Evolutionary conservation across 2,888 invertebrate genomes (phyloP).

Genomic region (Anthophora plumipes): DNA sequence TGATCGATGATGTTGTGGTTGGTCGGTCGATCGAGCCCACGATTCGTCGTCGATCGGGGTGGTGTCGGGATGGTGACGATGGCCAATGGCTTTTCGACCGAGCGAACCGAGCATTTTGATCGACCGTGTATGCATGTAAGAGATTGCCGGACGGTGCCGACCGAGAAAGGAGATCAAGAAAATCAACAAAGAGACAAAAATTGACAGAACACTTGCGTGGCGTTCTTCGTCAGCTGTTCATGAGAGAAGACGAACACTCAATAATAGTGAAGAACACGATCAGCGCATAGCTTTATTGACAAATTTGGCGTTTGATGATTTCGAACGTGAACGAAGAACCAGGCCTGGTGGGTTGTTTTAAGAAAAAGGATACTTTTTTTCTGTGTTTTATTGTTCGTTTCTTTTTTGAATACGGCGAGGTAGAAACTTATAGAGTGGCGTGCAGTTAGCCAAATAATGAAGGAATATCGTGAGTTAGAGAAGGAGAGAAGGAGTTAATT

Average conservation of each 20-base stretch:
- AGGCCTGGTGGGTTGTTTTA: constrained; percentile 20
- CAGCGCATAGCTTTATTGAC: constrained; percentile 52
- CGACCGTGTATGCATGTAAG: constrained; percentile 61
- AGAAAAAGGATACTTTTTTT: neutral
- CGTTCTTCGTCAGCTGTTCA: constrained; percentile 20
- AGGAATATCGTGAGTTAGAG: constrained; percentile 25
- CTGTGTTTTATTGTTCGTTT: neutral
- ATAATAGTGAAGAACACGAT: constrained; percentile 51
- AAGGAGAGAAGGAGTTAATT: constrained; percentile 17
- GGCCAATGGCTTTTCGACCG: constrained; percentile 80
- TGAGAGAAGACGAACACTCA: constrained; percentile 60
- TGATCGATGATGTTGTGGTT: constrained; percentile 72
- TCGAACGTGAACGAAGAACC: constrained; percentile 41
- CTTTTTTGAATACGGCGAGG: neutral
- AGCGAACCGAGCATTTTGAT: constrained; percentile 76
- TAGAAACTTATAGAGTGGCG: constrained; percentile 31
- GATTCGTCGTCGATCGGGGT: constrained; percentile 69
- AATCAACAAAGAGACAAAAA: constrained; percentile 57
- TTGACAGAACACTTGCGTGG: constrained; percentile 25
- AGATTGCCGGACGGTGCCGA: constrained; percentile 67
- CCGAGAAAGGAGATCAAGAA: constrained; percentile 72
- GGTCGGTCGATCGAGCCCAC: constrained; percentile 65
- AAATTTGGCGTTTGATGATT: constrained; percentile 37
- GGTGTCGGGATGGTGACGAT: constrained; percentile 64
- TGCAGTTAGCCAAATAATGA: constrained; percentile 25